A percentile compares a stretch with the other conserved stretches of the same genome.
These are phyloP conservation scores for Centruroides sculpturatus DNA, from an alignment of 1,140 invertebrate species.

Conservation along the genomic window DNA sequence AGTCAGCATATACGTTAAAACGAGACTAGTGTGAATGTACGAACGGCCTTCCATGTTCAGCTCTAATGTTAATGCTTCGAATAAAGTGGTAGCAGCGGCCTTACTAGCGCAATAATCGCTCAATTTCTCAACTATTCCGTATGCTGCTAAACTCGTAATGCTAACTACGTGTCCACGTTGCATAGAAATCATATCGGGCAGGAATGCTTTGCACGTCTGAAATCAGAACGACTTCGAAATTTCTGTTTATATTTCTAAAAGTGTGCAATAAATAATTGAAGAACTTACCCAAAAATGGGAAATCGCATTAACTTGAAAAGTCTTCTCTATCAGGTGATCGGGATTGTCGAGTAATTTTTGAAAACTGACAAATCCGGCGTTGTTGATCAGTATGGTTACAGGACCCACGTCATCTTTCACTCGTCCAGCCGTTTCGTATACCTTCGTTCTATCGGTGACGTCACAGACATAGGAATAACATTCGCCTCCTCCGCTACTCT, in stretches of 20 bases:
- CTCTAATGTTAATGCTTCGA: conserved; percentile 68
- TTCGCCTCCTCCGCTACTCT: not conserved
- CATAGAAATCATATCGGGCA: conserved; percentile 62
- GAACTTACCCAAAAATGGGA: conserved; percentile 49
- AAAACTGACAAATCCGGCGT: conserved; percentile 83
- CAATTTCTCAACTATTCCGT: conserved; percentile 62
- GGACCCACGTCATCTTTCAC: conserved; percentile 69
- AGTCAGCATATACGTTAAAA: conserved; percentile 88
- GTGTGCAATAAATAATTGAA: too few species aligned
- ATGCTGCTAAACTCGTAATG: conserved; percentile 81
- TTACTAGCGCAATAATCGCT: conserved; percentile 93
- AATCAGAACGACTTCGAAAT: too few species aligned
- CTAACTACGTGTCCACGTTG: conserved; percentile 89
- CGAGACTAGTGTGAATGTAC: conserved; percentile 69
- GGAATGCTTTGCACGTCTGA: conserved; percentile 38
- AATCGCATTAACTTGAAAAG: conserved; percentile 46
- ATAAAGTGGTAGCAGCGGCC: conserved; percentile 81
- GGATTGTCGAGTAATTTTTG: conserved; percentile 64
- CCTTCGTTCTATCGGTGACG: conserved; percentile 55
- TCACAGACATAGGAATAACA: conserved; percentile 39
- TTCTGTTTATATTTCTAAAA: too few species aligned
- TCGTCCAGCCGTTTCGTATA: conserved; percentile 66
- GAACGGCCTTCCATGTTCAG: conserved; percentile 39
- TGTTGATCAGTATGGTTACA: conserved; percentile 83
- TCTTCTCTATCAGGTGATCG: conserved; percentile 47